Conservation (phyloP, 2,113 vertebrate genomes). For the Acinonyx jubatus region DNA sequence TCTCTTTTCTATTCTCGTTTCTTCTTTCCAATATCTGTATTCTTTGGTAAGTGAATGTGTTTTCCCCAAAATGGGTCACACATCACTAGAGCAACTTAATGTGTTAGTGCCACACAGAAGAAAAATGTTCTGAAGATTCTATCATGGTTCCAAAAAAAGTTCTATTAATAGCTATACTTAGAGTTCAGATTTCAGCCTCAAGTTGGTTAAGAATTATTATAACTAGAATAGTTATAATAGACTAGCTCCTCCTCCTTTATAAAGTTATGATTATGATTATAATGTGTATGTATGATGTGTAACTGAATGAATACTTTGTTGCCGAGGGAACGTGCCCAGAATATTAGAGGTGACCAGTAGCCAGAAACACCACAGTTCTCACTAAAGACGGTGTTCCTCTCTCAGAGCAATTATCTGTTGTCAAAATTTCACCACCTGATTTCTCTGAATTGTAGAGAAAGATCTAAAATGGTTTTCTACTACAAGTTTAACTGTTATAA, state of each 20-base stretch:
- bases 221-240: background rate
- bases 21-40: background rate
- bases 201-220: background rate
- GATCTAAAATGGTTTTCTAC: background rate
- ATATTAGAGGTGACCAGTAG: background rate
- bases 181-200: background rate
- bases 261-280: background rate
- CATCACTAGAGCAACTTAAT: background rate
- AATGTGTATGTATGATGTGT: background rate
- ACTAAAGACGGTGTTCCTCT: background rate
- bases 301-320: background rate
- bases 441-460: background rate
- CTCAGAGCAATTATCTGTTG: background rate
- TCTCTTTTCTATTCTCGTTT: background rate
- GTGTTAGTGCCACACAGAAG: background rate
- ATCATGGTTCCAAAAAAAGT: background rate
- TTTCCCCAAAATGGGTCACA: background rate
- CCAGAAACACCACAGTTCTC: background rate
- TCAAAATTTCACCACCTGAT: background rate
- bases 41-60: slow-evolving; percentile 7
- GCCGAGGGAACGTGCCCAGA: background rate
- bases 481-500: background rate
- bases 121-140: background rate
- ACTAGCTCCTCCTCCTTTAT: background rate
- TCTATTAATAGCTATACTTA: background rate